Base-by-base conservation (phyloP, 1,140 invertebrate genomes). In the Lepidurus apus region DNA sequence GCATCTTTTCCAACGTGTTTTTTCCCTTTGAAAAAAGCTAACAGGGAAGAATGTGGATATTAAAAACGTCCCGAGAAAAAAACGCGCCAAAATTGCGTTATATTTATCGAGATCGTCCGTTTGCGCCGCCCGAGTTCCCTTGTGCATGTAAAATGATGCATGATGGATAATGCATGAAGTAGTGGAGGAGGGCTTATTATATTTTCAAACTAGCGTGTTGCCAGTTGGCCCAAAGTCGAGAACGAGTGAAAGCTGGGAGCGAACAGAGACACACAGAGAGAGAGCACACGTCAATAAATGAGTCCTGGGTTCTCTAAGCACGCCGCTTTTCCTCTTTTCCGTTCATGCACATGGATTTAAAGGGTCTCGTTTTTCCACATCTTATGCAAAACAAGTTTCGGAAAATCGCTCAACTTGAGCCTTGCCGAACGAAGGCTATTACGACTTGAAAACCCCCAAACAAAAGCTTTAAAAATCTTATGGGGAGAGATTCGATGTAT, bases 191-290 rank as follows among this genome's bases (percentile, higher is more conserved):
- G 53, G 53, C 53, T 65, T 65, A 65, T 65, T 65, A 65, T 21
- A 65, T 65, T 65, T 65, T 65, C 53, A 65, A 65, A 65, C 53
- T 65, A 65, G 53, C 53, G 53, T 65, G 53, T 65, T 65, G 53
- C 53, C 53, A 65, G 53, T 65, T 65, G 53, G 53, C 53, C 53
- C 53, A 65, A 65, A n/a, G 53, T 65, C 53, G 53, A 65, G 53
- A 6, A 7, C 53, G 13, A 13, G 21, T n/a, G 13, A 13, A 7
- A 65, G 53, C 53, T 65, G 53, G 13, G 34, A 65, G 21, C 53
- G 17, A 65, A 65, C 53, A 65, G 53, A 65, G 53, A 65, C 53
- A 65, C 53, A 65, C 53, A 65, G 13, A 65, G 13, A 65, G 7
- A 65, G 53, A 13, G 21, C 53, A 65, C 53, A 65, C 53, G 53